Evolutionary conservation across 2,888 invertebrate species (phyloP).

Genomic region (Acheta domesticus): DNA sequence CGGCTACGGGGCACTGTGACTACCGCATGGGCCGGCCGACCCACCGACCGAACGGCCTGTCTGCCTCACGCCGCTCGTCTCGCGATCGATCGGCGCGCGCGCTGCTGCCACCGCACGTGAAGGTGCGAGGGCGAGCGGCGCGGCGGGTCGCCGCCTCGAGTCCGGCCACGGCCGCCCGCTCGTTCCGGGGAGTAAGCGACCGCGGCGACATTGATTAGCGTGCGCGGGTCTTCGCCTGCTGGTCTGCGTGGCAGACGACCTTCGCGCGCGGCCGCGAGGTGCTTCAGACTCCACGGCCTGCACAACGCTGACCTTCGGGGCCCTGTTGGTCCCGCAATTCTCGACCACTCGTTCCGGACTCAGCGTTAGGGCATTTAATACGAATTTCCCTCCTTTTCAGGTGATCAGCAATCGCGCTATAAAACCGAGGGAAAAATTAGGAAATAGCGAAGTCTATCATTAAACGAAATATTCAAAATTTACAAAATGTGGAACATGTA

Average conservation of each 20-base stretch:
- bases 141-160: background rate
- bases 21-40: background rate
- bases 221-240: background rate
- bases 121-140: background rate
- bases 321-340: too few species aligned
- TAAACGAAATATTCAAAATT: too few species aligned
- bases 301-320: too few species aligned
- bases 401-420: too few species aligned
- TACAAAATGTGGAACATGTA: too few species aligned
- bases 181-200: background rate
- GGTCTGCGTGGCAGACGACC: background rate
- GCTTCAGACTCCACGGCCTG: too few species aligned
- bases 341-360: too few species aligned
- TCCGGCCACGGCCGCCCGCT: background rate
- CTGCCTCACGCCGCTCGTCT: background rate
- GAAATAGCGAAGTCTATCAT: too few species aligned
- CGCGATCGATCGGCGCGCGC: conserved; percentile 21
- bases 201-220: background rate
- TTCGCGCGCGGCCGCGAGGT: background rate
- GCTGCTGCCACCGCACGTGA: background rate
- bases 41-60: background rate
- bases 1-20: background rate
- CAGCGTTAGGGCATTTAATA: too few species aligned
- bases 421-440: too few species aligned
- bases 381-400: too few species aligned